Evolutionary conservation across 1,140 invertebrate genomes (phyloP), one percentile per base, ranked within the genome.

Genomic region (Drosophila insularis): DNA sequence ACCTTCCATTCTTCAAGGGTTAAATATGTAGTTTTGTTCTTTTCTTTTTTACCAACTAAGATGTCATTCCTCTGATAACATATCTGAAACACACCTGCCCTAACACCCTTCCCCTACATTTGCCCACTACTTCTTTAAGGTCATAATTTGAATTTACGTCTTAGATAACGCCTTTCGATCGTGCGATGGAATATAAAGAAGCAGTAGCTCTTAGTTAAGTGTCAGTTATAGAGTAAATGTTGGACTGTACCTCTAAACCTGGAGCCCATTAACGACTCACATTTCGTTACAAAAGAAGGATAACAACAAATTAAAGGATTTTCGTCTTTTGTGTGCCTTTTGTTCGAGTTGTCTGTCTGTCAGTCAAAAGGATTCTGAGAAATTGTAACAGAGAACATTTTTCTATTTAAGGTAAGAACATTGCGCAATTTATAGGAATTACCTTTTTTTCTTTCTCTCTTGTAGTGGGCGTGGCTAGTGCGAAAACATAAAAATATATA

Each of bases 261-360:
- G 13, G 23, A 56, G 43, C 56, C 55, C 55, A 68, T 75, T 75
- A 72, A 66, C 50, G 68, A 74, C 73, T 76, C 69, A 76, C 68
- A 46, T 79, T 79, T 68, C 64, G 62, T 35, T 66, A 62, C 43
- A 50, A 50, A 50, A 70, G 72, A 79, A 79, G 77, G 73, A 79
- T 79, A 79, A 79, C 69, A 76, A 79, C 69, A 79, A 80, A 77
- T 80, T 80, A 77, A 80, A 80, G 77, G 77, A 80, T 80, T 80
- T 80, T 23, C 69, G 73, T 64, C 3, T 46, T 56, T 68, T 74
- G 62, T 69, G 60, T 37, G 62, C 66, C 64, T 55, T 61, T 75
- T 75, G 72, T 72, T 56, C 55, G 68, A 63, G n/a, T 8, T 35
- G 40, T 55, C 68, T 78, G 71, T 74, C 27, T 65, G 46, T 58